Percentiles rank a stretch among this genome's conserved stretches.
These are phyloP conservation scores for Enteromius anoplus DNA, from an alignment of 2,797 vertebrate species.

Conservation along the genomic window DNA sequence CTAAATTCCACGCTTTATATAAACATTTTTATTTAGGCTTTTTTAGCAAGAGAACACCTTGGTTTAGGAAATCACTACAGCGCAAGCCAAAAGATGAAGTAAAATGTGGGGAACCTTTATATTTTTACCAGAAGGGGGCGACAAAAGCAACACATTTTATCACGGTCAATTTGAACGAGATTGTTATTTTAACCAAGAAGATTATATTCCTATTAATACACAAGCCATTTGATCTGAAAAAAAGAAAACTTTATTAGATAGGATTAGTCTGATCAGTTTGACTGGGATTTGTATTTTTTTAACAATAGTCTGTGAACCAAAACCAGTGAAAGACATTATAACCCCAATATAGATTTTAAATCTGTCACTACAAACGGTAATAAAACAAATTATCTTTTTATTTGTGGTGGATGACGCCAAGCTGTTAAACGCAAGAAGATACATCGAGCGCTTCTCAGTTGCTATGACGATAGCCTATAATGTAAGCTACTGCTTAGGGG, in stretches of 20 bases:
- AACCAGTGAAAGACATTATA: neutral
- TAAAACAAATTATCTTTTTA: neutral
- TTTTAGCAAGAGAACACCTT: neutral
- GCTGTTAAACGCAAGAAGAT: conserved; percentile 28
- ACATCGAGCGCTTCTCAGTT: conserved; percentile 32
- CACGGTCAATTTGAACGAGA: neutral
- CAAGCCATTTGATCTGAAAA: neutral
- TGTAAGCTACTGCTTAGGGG: neutral
- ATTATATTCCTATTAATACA: neutral
- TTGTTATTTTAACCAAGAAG: neutral
- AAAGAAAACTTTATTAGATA: neutral
- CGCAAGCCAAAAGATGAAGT: neutral
- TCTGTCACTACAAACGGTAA: neutral
- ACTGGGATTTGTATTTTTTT: neutral
- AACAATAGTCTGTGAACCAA: neutral
- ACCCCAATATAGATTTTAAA: neutral
- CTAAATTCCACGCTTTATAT: neutral
- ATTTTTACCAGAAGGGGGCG: conserved; percentile 34
- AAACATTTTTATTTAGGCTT: neutral
- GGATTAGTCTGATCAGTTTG: too few relatives aligned
- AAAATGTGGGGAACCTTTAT: neutral
- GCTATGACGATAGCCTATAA: conserved; percentile 49
- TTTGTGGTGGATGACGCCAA: neutral
- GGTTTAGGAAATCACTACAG: neutral
- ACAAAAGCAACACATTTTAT: neutral